Base-by-base conservation (phyloP, 2,113 vertebrate genomes). In the Limnothrissa miodon region DNA sequence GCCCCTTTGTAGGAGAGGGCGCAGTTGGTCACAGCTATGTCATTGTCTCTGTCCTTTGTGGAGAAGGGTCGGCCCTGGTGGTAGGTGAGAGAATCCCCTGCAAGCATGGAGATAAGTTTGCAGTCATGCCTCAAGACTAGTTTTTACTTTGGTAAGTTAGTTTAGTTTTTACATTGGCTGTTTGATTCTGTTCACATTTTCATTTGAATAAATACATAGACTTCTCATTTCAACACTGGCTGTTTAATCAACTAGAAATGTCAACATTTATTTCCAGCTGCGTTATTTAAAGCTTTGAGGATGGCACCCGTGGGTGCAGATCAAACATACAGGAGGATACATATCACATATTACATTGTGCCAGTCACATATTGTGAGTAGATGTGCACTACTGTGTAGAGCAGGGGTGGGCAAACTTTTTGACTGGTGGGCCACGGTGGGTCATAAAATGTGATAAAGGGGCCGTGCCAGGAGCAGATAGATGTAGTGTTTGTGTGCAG, bases 41-140 rank as follows among this genome's bases (percentile, higher is more conserved):
- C 98, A 0, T 99, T 99, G 94, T 99, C 98, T 90, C 96, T 95
- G 93, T 99, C 98, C 94, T 97, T 96, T 8, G 98, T 99, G 85
- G 98, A 99, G 93, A 99, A 99, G 39, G 98, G 98, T 1, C 98
- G 95, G n/a, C 97, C 97, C 89, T 99, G 98, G 87, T 99, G 98
- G 87, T 99, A 99, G 91, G 93, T 96, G 89, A 99, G 95, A 79
- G 98, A 99, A 90, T 99, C 98, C 80, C 98, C 98, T 99, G 91
- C 1, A 62, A 82, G 7, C 39, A 36, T 17, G 33, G 13, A 78
- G 19, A 33, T 19, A 56, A 56, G 21, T 56, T 13, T n/a, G n/a
- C n/a, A n/a, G 15, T 2, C 46, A 13, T 56, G 21, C 7, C 23
- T 56, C 23, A 0, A 56, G 51, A 56, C 51, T 56, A 2, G 42